Base-by-base conservation (phyloP, 2,113 vertebrate species). In the Lampris incognitus region DNA sequence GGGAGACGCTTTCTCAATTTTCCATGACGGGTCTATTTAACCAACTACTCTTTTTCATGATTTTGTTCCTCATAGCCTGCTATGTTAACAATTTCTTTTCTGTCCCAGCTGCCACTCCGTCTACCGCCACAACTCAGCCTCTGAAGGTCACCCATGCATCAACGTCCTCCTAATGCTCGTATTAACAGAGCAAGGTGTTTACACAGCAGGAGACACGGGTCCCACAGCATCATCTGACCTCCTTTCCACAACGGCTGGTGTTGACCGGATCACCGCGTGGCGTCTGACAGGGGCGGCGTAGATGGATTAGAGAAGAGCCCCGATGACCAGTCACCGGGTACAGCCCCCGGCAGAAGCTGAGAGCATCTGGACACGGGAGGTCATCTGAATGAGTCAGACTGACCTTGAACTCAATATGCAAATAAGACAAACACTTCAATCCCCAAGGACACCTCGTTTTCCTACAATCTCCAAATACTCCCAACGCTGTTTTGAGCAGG, bases 21-120 rank as follows among this genome's bases (percentile, higher is more conserved):
- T 7, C 37, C n/a, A 24, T n/a, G 11, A 55, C 37, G 40, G 57
- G 57, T 39, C 57, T 10, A 39, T 10, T 37, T 3, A 8, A 59
- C 57, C 52, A 55, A n/a, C 52, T n/a, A 55, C 52, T 55, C 4
- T 46, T 39, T 39, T 3, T 39, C 40, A 59, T 55, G n/a, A 37
- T 42, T 60, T 2, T 69, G 60, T 66, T 52, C 57, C 10, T 64
- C 72, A 74, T 69, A 78, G 77, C 68, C 74, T 1, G 74, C 77
- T 60, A 67, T 65, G 67, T 58, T 72, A 13, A 39, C 59, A 42
- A 46, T 36, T 6, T 11, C n/a, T 13, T 13, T 54, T 54, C n/a
- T 3, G 10, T 54, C 13, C 3, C 51, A 54, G 51, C n/a, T 54
- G 51, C 51, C 13, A 13, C 36, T 1, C 40, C 60, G 40, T 57